Percentiles rank a stretch among this genome's conserved stretches.
phyloP scores from a whole-genome alignment of 1,140 invertebrate species.

The Rhopalosiphum maidis region DNA sequence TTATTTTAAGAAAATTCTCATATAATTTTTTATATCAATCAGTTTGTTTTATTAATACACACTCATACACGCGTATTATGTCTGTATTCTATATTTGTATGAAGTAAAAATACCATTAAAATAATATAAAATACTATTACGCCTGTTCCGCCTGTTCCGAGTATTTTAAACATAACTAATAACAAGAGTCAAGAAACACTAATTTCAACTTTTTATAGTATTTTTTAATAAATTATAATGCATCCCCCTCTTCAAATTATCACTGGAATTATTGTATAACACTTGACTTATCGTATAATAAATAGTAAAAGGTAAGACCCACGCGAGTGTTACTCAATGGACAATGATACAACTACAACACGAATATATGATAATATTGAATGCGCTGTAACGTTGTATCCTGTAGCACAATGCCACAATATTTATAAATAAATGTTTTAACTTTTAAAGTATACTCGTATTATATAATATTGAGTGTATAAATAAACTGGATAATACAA shows the following conservation, averaged over 20 bases:
- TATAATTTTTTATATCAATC: background rate
- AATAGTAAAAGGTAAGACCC: background rate
- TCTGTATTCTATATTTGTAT: too few relatives aligned
- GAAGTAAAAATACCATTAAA: background rate
- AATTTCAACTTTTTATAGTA: background rate
- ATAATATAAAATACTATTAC: background rate
- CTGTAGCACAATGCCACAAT: background rate
- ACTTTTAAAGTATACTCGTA: background rate
- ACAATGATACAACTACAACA: background rate
- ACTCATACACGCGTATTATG: background rate
- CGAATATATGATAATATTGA: background rate
- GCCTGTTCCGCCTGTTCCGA: background rate
- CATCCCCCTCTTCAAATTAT: background rate
- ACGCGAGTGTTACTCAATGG: background rate
- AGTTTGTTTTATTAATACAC: background rate
- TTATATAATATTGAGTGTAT: background rate
- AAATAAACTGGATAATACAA: background rate
- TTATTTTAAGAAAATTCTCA: background rate
- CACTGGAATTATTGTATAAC: background rate
- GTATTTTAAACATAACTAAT: background rate
- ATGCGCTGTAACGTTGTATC: background rate
- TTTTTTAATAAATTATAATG: background rate
- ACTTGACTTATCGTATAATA: background rate
- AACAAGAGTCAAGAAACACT: background rate
- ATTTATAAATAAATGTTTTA: background rate